Evolutionary conservation across 2,888 invertebrate species (phyloP), one percentile per base, ranked within the genome.

Genomic region (Candidula unifasciata): DNA sequence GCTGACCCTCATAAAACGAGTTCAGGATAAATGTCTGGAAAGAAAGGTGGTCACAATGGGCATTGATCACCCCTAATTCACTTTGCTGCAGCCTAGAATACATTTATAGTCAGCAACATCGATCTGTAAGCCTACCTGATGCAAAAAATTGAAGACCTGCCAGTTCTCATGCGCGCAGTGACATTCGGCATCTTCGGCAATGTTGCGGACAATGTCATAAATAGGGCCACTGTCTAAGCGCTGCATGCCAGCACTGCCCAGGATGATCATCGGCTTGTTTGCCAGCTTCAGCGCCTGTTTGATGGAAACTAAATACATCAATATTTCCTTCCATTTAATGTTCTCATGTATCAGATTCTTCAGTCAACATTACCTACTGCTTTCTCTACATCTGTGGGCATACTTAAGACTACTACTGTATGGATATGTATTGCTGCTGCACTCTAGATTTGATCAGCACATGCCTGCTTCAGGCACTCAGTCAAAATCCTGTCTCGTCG

Each of bases 141-240:
- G 99, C 52, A 99, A 95, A 35, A 99, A 96, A 94, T 99, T 99
- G 91, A 99, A 95, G 1, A 98, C 96, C 94, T 97, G 96, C 95
- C 96, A 96, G 80, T 95, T 94, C 35, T 89, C 88, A 24, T 85
- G 79, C 16, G 71, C 60, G 16, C 35, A 60, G 5, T 57, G 21
- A 8, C 33, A 21, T 24, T 68, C 16, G 5, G 52, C 27, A 10
- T 71, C 66, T 24, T 71, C 73, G 0, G 83, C 33, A 33, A 84
- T 79, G 21, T 30, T 21, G 35, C 54, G 68, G 18, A 64, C 79
- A 21, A 35, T n/a, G 30, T 84, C 37, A 24, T 66, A 73, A 3
- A 93, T 87, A 24, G 92, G 90, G 27, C 87, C 86, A 6, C 90
- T 91, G 87, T 94, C 93, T 1, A 77, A 89, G n/a, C 97, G 95